Conservation (phyloP, 2,113 vertebrate genomes). For the Nothocercus nigrocapillus region DNA sequence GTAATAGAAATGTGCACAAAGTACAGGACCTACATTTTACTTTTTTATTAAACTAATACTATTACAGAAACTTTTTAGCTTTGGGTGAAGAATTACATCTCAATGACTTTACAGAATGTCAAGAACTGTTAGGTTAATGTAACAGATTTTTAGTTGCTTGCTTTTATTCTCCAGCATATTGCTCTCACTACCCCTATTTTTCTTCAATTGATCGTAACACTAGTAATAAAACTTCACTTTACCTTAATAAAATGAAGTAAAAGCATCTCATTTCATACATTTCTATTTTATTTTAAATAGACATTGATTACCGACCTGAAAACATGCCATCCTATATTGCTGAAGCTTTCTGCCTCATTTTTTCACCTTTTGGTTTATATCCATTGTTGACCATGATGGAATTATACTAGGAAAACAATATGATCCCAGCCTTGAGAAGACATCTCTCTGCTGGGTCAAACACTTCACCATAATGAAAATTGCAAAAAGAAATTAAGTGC, state of each 20-base stretch:
- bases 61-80: not conserved
- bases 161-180: not conserved
- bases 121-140: not conserved
- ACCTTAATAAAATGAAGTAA: conserved; percentile 67
- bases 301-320: conserved; percentile 68
- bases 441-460: conserved; percentile 64
- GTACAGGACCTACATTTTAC: not conserved
- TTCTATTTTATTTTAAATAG: conserved; percentile 63
- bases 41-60: not conserved
- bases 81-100: conserved; percentile 31
- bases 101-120: not conserved
- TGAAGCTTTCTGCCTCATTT: conserved; percentile 53
- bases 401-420: conserved; percentile 64
- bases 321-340: conserved; percentile 11
- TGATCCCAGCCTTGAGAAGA: conserved; percentile 57
- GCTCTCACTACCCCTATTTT: conserved; percentile 36
- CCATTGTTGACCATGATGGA: conserved; percentile 22
- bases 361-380: conserved; percentile 27
- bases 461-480: conserved; percentile 70
- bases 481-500: conserved; percentile 46
- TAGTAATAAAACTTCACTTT: conserved; percentile 69
- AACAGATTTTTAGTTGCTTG: conserved; percentile 26
- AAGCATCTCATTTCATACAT: conserved; percentile 50
- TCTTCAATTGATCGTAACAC: conserved; percentile 62
- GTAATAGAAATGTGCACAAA: not conserved